A percentile compares a stretch with the other conserved stretches of the same genome.
phyloP scores from a whole-genome alignment of 92 coral and sea anemone species.

The Porites lobata region DNA sequence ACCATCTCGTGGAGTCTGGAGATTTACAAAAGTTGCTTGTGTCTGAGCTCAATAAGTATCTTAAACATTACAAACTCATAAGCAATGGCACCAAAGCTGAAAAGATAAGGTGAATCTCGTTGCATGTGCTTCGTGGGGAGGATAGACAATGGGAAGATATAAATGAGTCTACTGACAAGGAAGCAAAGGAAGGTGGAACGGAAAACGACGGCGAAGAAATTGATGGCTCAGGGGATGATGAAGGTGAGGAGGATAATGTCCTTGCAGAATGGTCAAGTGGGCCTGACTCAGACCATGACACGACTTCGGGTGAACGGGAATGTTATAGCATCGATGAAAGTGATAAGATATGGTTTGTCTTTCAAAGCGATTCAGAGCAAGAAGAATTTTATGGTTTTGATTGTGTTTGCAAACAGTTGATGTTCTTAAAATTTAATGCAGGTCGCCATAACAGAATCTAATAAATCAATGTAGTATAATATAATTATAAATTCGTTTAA shows the following conservation, averaged over 20 bases:
- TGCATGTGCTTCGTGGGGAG: constrained; percentile 13
- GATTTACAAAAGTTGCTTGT: constrained; percentile 5
- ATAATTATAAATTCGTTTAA: too few species aligned
- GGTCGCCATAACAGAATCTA: too few species aligned
- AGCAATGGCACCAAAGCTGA: constrained; percentile 24
- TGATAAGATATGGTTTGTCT: background rate
- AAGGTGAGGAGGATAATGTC: constrained; percentile 33
- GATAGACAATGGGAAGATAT: constrained; percentile 5
- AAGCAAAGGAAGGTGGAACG: background rate
- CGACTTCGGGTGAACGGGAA: too few species aligned
- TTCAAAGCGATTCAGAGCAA: too few species aligned
- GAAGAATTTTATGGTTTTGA: too few species aligned
- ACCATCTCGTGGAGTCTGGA: constrained; percentile 1
- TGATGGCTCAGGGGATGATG: background rate
- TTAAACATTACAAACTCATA: constrained; percentile 13
- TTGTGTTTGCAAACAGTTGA: too few species aligned
- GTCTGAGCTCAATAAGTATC: constrained; percentile 19
- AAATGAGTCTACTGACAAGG: background rate
- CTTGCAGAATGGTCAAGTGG: background rate
- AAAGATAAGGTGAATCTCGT: constrained; percentile 14
- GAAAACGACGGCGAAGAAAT: background rate
- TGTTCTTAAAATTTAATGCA: too few species aligned
- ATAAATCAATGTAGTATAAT: too few species aligned
- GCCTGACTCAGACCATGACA: background rate
- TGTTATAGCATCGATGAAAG: background rate